Evolutionary conservation across 1,140 invertebrate species (phyloP).

Genomic region (Akabosia matsudoensis): DNA sequence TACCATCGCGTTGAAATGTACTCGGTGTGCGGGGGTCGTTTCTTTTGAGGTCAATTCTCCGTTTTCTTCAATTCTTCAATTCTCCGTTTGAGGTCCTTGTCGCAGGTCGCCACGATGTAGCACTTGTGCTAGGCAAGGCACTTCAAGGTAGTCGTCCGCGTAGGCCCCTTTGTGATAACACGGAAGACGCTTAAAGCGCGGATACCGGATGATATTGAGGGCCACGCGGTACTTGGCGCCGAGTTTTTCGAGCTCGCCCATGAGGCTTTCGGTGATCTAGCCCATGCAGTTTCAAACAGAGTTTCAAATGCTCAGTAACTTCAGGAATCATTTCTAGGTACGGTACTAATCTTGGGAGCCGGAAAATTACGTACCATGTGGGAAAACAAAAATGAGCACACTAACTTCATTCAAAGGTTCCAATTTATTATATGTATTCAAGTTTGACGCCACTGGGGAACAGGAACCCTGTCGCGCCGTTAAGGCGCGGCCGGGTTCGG

Average conservation of each 20-base stretch:
- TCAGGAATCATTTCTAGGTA: no score
- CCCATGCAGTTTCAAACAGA: no score
- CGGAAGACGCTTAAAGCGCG: conserved; percentile 83
- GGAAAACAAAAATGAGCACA: no score
- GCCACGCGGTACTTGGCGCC: conserved; percentile 94
- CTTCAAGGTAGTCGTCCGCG: conserved; percentile 98
- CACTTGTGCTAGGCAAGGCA: conserved; percentile 97
- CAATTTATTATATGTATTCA: no score
- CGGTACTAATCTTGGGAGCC: no score
- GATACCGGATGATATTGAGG: conserved; percentile 92
- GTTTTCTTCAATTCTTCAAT: conserved; percentile 56
- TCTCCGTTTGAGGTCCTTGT: conserved; percentile 92
- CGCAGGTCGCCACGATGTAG: conserved; percentile 99
- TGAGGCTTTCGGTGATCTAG: conserved; percentile 97
- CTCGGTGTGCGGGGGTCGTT: conserved; percentile 63
- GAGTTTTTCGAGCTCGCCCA: conserved; percentile 97
- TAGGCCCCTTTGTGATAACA: conserved; percentile 98
- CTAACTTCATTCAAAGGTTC: no score
- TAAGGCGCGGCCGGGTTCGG: no score
- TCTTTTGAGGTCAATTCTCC: conserved; percentile 34
- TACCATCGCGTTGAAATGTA: conserved; percentile 73
- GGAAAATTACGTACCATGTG: no score
- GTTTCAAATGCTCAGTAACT: no score
- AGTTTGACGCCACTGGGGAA: no score
- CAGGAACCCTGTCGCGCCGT: no score